Evolutionary conservation across 2,888 invertebrate genomes (phyloP), one percentile per base, ranked within the genome.

Genomic region (Seira musarum): DNA sequence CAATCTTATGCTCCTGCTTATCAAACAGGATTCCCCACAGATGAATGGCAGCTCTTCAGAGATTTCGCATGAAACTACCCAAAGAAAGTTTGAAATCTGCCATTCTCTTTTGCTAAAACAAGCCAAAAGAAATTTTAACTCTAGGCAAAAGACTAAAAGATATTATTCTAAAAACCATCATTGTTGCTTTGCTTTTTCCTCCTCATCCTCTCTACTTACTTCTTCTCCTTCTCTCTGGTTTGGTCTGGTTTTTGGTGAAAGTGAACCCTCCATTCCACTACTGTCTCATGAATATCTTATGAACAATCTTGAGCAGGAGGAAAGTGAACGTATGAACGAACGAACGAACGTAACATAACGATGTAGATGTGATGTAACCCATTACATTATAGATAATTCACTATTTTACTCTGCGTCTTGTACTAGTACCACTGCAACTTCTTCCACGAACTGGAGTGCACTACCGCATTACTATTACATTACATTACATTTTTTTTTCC

Each of bases 251-350:
- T n/a, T n/a, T n/a, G n/a, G 57, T 57, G 57, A 57, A 57, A 57
- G 57, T 57, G 57, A 57, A 57, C 57, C 57, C 57, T 57, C 57
- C 57, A 57, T 40, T 5, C 40, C 40, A 5, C 5, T 40, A 40
- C 40, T 57, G 8, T 57, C 75, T 75, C 68, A 75, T 75, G 75
- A 75, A 75, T 75, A 75, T 75, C 75, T 75, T 75, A 75, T 67
- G 63, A 40, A 49, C n/a, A 49, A 17, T 49, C 30, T 46, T 15
- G 57, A 57, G 40, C 40, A 5, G n/a, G n/a, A n/a, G n/a, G n/a
- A n/a, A n/a, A n/a, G n/a, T n/a, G n/a, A n/a, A n/a, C n/a, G n/a
- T n/a, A n/a, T n/a, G n/a, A n/a, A n/a, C n/a, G n/a, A n/a, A n/a
- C n/a, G n/a, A n/a, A n/a, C n/a, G n/a, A n/a, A n/a, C n/a, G n/a